phyloP scores from a whole-genome alignment of 2,113 vertebrate species.

The Uria lomvia region DNA sequence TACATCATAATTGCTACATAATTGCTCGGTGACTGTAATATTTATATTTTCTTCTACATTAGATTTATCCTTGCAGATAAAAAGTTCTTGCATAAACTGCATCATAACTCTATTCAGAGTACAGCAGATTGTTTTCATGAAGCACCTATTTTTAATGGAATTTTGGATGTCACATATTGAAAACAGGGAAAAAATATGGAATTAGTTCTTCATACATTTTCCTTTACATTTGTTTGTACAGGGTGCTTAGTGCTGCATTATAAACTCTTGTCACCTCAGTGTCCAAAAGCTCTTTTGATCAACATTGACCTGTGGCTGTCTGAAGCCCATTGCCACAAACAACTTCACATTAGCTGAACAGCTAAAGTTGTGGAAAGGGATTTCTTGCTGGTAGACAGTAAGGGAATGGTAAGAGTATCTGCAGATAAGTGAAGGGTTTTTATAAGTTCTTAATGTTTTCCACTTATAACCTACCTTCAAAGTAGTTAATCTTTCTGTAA shows the following conservation, averaged over 20 bases:
- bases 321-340: neutral
- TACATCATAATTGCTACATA: conserved; percentile 1
- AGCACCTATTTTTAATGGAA: neutral
- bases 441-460: neutral
- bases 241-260: neutral
- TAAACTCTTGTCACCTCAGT: neutral
- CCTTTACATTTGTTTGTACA: neutral
- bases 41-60: neutral
- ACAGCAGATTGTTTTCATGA: neutral
- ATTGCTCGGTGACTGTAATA: conserved; percentile 2
- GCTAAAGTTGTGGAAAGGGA: neutral
- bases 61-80: neutral
- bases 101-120: neutral
- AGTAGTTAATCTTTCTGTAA: neutral
- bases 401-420: neutral
- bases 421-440: neutral
- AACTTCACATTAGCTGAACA: neutral
- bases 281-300: neutral
- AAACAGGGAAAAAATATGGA: neutral
- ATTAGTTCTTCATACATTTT: neutral
- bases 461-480: neutral
- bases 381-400: neutral
- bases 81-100: neutral
- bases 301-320: neutral
- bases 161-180: neutral